Conservation (phyloP, 2,113 vertebrate species). For the Bombycilla garrulus region DNA sequence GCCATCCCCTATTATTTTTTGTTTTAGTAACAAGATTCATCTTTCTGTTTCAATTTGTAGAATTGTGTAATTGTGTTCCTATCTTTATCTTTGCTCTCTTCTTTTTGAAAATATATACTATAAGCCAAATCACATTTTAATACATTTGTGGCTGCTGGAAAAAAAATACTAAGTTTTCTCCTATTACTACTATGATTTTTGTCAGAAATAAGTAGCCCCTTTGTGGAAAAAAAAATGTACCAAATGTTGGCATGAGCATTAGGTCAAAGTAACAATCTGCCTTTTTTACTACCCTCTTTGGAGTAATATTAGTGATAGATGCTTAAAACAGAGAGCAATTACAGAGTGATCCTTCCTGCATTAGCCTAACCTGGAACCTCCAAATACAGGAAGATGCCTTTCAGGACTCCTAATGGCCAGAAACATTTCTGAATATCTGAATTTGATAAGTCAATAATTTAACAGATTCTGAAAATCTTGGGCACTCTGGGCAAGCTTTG, state of each 20-base stretch:
- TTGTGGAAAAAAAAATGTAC: not conserved
- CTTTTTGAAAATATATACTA: not conserved
- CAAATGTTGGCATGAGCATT: not conserved
- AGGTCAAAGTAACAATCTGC: not conserved
- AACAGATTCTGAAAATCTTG: not conserved
- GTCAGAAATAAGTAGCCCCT: not conserved
- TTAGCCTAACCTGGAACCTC: not conserved
- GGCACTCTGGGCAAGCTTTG: not conserved
- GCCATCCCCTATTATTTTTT: fast-evolving
- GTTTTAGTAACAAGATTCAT: not conserved
- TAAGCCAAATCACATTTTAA: not conserved
- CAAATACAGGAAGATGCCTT: not conserved
- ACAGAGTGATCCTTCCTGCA: not conserved
- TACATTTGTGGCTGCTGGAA: not conserved
- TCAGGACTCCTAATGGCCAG: not conserved
- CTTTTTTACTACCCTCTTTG: not conserved
- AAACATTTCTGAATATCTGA: not conserved
- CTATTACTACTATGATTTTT: not conserved
- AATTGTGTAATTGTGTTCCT: not conserved
- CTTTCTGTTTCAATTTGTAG: not conserved
- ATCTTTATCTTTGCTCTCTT: not conserved
- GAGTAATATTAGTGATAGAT: not conserved
- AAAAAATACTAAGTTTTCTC: no score
- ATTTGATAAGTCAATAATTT: not conserved
- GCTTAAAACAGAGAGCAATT: not conserved